phyloP scores from a whole-genome alignment of 2,888 invertebrate genomes.

The Melikaiella ostensackeni region DNA sequence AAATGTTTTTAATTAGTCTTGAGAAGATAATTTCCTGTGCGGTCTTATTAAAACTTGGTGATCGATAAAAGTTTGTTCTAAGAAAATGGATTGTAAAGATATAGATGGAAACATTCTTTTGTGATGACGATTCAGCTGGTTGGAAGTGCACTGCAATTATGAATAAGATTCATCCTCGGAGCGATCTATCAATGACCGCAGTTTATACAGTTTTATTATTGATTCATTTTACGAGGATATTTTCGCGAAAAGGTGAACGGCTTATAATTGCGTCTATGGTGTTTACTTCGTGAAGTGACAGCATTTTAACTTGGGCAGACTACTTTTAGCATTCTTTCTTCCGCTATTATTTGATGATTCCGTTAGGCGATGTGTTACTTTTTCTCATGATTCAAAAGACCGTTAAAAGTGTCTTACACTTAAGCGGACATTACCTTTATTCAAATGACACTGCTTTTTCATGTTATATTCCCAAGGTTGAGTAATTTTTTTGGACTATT shows the following conservation, averaged over 20 bases:
- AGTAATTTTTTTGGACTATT: too few species aligned
- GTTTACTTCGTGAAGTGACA: conserved; percentile 27
- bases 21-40: conserved; percentile 4
- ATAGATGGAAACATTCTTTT: background rate
- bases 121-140: background rate
- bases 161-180: conserved; percentile 10
- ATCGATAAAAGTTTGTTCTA: background rate
- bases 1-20: background rate
- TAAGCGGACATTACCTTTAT: conserved; percentile 14
- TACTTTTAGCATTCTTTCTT: conserved; percentile 13
- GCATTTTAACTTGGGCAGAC: background rate
- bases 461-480: background rate
- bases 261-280: conserved; percentile 17
- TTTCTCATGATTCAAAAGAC: conserved; percentile 17
- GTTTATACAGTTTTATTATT: too few species aligned
- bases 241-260: conserved; percentile 23
- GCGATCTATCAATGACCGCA: conserved; percentile 1
- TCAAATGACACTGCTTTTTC: conserved; percentile 12
- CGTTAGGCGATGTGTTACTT: conserved; percentile 22
- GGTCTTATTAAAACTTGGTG: background rate
- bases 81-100: background rate
- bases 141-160: conserved; percentile 19
- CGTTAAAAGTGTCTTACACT: conserved; percentile 35
- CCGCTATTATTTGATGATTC: conserved; percentile 29
- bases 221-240: conserved; percentile 30